Conservation (phyloP, 2,888 invertebrate species). For the Chrysina gloriosa region DNA sequence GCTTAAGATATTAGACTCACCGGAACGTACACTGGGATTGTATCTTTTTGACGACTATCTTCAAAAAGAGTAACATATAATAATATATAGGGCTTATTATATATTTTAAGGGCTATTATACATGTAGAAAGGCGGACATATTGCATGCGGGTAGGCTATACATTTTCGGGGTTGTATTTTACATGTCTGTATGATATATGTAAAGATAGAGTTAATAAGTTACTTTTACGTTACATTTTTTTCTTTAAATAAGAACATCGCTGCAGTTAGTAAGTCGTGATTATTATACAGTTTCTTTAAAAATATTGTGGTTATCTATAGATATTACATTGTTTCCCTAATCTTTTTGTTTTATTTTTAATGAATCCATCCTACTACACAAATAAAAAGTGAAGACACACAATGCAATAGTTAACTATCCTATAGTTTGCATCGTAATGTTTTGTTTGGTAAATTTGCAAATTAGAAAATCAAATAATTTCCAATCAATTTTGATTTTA, state of each 20-base stretch:
- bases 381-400: too few species aligned
- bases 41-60: slow-evolving; percentile 82
- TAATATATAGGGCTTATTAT: slow-evolving; percentile 10
- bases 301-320: neutral
- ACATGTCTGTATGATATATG: neutral
- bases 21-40: slow-evolving; percentile 74
- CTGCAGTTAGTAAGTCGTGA: slow-evolving; percentile 14
- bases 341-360: too few species aligned
- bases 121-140: neutral
- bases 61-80: slow-evolving; percentile 54
- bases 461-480: too few species aligned
- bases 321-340: too few species aligned
- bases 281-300: slow-evolving; percentile 18
- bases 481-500: too few species aligned
- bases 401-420: too few species aligned
- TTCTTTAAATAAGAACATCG: slow-evolving; percentile 6
- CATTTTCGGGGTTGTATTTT: neutral
- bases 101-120: slow-evolving; percentile 1
- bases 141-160: neutral
- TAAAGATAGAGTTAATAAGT: neutral
- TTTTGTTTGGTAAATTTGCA: too few species aligned
- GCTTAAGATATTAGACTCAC: slow-evolving; percentile 71
- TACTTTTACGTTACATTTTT: slow-evolving; percentile 5
- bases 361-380: too few species aligned
- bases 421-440: too few species aligned